phyloP scores from a whole-genome alignment of 2,113 vertebrate genomes.

The Pituophis catenifer region DNA sequence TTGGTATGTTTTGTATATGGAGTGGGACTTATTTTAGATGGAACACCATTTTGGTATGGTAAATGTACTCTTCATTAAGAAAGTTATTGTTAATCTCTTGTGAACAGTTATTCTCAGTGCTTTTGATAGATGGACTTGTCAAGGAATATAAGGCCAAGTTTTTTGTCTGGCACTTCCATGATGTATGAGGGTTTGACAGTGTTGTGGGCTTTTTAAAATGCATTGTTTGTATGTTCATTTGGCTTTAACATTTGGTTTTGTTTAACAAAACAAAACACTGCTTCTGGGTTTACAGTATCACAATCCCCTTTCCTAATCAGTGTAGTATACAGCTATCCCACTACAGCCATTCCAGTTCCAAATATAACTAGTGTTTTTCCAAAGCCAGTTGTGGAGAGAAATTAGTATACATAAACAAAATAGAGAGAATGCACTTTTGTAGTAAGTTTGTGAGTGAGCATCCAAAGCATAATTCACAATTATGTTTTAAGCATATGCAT shows the following conservation, averaged over 20 bases:
- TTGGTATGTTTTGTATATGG: slow-evolving; percentile 45
- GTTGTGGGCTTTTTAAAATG: background rate
- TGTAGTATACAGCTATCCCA: background rate
- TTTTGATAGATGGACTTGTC: background rate
- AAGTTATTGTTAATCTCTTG: background rate
- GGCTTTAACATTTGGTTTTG: background rate
- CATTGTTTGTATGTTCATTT: background rate
- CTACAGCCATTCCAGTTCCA: background rate
- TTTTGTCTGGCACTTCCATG: background rate
- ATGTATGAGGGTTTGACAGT: background rate
- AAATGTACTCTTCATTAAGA: slow-evolving; percentile 1
- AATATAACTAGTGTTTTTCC: background rate
- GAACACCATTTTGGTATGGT: slow-evolving; percentile 10
- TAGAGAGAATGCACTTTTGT: background rate
- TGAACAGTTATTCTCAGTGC: background rate
- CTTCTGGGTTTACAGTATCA: background rate
- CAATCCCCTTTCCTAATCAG: background rate
- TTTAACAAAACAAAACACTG: background rate
- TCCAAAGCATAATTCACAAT: background rate
- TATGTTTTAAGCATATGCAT: background rate
- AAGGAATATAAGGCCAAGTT: background rate
- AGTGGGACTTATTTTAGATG: slow-evolving; percentile 18
- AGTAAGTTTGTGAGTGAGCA: background rate
- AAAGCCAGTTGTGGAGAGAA: background rate
- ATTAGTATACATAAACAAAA: background rate